Conservation (phyloP, 2,888 invertebrate genomes). For the Esperia sulphurella region DNA sequence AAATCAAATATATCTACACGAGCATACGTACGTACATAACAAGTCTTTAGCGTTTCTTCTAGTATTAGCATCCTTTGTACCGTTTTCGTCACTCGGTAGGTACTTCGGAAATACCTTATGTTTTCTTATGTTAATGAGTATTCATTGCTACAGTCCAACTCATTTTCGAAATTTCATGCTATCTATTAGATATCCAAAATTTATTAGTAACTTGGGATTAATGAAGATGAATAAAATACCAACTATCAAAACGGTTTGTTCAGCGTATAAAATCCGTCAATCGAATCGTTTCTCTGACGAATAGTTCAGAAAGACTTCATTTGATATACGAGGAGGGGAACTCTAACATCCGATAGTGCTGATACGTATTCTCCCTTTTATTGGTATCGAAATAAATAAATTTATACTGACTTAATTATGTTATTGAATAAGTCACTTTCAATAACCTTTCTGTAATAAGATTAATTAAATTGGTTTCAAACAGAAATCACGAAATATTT, state of each 20-base stretch:
- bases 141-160: too few species aligned
- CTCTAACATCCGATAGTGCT: conserved; percentile 47
- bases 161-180: not conserved
- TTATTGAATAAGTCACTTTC: conserved; percentile 48
- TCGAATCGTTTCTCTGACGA: conserved; percentile 62
- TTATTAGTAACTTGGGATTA: too few species aligned
- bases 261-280: conserved; percentile 46
- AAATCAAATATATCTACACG: too few species aligned
- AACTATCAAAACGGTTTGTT: conserved; percentile 27
- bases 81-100: too few species aligned
- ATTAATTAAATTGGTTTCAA: not conserved
- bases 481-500: too few species aligned
- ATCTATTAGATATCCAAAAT: not conserved
- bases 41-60: too few species aligned
- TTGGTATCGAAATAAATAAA: conserved; percentile 42
- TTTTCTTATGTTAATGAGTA: too few species aligned
- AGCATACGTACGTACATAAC: too few species aligned
- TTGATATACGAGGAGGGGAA: conserved; percentile 66
- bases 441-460: conserved; percentile 14
- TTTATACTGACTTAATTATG: conserved; percentile 45
- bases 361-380: conserved; percentile 20
- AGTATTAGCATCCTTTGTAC: too few species aligned
- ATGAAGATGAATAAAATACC: not conserved
- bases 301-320: conserved; percentile 74
- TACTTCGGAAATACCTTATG: too few species aligned